A percentile compares a stretch with the other conserved stretches of the same genome.
Evolutionary conservation across 2,113 vertebrate genomes (phyloP).

Genomic region (Patagioenas fasciata): DNA sequence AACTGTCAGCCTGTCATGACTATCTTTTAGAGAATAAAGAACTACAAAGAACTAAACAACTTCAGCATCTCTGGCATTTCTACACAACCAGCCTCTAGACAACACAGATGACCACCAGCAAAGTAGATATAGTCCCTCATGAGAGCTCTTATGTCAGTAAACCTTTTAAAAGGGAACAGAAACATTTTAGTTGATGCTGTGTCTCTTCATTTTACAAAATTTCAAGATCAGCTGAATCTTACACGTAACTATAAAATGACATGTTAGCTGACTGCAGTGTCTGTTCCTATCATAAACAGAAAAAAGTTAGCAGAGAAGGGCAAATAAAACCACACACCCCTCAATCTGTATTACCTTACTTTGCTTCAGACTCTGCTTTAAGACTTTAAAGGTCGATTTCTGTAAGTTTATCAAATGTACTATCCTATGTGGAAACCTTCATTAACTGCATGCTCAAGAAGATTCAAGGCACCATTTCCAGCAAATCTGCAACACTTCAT

Average conservation of each 20-base stretch:
- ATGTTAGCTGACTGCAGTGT: neutral
- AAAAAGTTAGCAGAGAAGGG: neutral
- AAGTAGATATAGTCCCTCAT: neutral
- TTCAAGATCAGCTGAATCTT: neutral
- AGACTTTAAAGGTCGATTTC: neutral
- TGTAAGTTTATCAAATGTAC: neutral
- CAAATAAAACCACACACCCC: neutral
- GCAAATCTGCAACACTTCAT: neutral
- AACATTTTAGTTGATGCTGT: neutral
- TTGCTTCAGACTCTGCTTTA: neutral
- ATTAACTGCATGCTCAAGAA: neutral
- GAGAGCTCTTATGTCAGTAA: neutral
- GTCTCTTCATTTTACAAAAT: neutral
- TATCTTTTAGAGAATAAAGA: neutral
- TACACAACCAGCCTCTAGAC: neutral
- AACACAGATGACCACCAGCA: neutral
- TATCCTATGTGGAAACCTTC: neutral
- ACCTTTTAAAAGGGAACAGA: neutral
- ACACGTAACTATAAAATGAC: neutral
- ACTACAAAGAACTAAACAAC: neutral
- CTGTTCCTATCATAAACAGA: neutral
- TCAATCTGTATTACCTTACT: accelerated
- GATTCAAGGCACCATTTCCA: neutral
- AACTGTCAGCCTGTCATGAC: neutral
- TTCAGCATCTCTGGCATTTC: neutral